phyloP scores from a whole-genome alignment of 2,888 invertebrate genomes.

The Criorhina ranunculi region DNA sequence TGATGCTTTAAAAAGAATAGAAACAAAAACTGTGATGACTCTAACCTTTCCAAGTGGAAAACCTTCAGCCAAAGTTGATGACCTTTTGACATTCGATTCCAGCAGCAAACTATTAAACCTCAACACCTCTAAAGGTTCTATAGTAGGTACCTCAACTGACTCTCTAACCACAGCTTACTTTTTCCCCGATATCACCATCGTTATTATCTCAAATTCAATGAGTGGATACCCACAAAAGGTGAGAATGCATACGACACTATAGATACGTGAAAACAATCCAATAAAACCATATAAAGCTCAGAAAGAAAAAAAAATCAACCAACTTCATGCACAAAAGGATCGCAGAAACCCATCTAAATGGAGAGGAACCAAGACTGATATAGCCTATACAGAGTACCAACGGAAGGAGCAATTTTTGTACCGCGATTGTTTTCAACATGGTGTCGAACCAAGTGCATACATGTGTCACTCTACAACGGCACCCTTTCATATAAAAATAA shows the following conservation, averaged over 20 bases:
- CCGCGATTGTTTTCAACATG: conserved; percentile 79
- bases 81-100: conserved; percentile 33
- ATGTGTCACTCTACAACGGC: conserved; percentile 82
- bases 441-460: conserved; percentile 84
- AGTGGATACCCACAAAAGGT: conserved; percentile 52
- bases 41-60: conserved; percentile 20
- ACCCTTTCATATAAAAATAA: conserved; percentile 78
- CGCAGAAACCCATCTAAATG: conserved; percentile 26
- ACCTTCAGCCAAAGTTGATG: conserved; percentile 57
- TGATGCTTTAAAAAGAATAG: too few relatives aligned
- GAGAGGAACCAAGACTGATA: background rate
- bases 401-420: conserved; percentile 49
- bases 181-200: conserved; percentile 14
- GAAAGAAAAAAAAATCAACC: conserved; percentile 26
- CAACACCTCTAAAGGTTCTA: conserved; percentile 1
- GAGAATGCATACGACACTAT: conserved; percentile 47
- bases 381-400: too few relatives aligned
- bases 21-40: too few relatives aligned
- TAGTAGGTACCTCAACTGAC: background rate
- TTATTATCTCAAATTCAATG: conserved; percentile 42
- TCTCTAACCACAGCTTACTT: background rate
- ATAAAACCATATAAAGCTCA: conserved; percentile 72
- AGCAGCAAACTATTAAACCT: conserved; percentile 15
- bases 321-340: conserved; percentile 57
- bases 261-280: conserved; percentile 58